Evolutionary conservation across 30 jellyfish, hydroid and myxozoan genomes (phyloP).

Genomic region (Cassiopea andromeda): DNA sequence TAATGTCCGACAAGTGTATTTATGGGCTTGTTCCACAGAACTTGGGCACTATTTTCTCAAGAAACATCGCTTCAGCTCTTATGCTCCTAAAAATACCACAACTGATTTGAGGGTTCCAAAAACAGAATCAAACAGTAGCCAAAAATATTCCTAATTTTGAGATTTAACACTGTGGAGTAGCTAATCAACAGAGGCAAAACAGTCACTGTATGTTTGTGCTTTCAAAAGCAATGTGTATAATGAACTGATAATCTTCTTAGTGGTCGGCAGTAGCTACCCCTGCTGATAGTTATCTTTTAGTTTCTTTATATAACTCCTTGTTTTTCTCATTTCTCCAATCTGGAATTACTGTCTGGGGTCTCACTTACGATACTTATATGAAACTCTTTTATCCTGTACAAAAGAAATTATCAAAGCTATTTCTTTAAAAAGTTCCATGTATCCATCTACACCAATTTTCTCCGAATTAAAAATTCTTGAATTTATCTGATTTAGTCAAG

Average conservation of each 20-base stretch:
- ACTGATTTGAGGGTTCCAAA: constrained; percentile 2
- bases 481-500: too few relatives aligned
- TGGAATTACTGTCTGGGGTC: too few relatives aligned
- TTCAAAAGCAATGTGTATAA: background rate
- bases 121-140: background rate
- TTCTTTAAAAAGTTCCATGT: too few relatives aligned
- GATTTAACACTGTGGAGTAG: constrained; percentile 2
- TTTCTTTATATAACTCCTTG: too few relatives aligned
- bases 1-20: background rate
- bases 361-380: too few relatives aligned
- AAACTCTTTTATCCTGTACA: too few relatives aligned
- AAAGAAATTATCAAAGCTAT: too few relatives aligned
- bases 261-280: background rate
- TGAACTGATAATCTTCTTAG: background rate
- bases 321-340: too few relatives aligned
- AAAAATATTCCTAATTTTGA: background rate
- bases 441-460: too few relatives aligned
- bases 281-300: background rate
- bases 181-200: background rate
- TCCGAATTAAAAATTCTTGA: too few relatives aligned
- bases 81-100: background rate
- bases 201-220: background rate
- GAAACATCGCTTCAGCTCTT: background rate
- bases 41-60: background rate
- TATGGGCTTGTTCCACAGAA: background rate